Conservation (phyloP, 2,888 invertebrate genomes). For the Leucophenga maculata region DNA sequence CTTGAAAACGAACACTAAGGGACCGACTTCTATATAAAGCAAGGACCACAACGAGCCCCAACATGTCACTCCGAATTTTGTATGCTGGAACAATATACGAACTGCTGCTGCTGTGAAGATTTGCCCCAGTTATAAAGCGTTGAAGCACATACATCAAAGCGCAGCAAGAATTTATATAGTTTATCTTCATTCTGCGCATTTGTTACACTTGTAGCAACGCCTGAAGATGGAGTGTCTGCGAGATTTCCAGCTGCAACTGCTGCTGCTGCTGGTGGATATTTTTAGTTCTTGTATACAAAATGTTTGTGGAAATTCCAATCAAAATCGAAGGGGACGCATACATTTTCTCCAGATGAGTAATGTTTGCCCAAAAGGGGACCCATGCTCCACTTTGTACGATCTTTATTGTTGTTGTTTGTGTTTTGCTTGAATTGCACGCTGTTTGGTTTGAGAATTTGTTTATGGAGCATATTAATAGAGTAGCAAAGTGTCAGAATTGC, state of each 20-base stretch:
- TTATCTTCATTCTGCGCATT: too few relatives aligned
- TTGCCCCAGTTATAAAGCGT: slow-evolving; percentile 5
- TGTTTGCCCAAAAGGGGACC: background rate
- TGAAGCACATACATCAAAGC: slow-evolving; percentile 12
- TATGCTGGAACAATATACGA: background rate
- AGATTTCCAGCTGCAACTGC: slow-evolving; percentile 8
- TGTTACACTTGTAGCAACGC: too few relatives aligned
- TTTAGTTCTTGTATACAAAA: slow-evolving; percentile 5
- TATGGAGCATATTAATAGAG: background rate
- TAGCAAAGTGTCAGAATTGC: slow-evolving; percentile 7
- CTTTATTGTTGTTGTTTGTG: slow-evolving; percentile 11
- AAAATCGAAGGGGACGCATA: slow-evolving; percentile 22
- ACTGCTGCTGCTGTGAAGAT: background rate
- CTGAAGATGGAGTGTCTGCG: background rate
- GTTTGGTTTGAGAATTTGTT: slow-evolving; percentile 6
- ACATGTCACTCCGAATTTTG: background rate
- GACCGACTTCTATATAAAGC: background rate
- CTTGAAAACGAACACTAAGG: slow-evolving; percentile 11
- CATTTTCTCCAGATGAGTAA: slow-evolving; percentile 5
- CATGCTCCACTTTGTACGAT: background rate
- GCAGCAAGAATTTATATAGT: background rate
- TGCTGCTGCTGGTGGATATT: slow-evolving; percentile 7
- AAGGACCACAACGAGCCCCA: background rate
- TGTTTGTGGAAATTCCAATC: slow-evolving; percentile 26
- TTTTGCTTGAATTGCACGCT: slow-evolving; percentile 10